These are phyloP conservation scores for Paramisgurnus dabryanus DNA, from an alignment of 2,113 vertebrate genomes.

Conservation along the genomic window DNA sequence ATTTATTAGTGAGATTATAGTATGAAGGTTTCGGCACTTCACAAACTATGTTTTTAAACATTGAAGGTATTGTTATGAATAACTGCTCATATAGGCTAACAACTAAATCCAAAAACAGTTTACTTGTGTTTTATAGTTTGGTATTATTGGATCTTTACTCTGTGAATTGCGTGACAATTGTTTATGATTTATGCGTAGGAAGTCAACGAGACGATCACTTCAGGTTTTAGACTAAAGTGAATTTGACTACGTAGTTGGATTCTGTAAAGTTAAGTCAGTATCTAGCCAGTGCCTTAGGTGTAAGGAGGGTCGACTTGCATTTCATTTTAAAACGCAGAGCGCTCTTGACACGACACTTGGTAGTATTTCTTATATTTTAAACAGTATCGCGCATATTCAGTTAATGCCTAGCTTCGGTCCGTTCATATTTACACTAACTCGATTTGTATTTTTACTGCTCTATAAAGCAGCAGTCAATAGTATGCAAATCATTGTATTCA, in stretches of 20 bases:
- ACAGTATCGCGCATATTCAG: not conserved
- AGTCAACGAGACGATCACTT: not conserved
- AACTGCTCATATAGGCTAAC: not conserved
- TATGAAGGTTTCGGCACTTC: not conserved
- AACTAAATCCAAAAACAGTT: not conserved
- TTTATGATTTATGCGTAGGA: not conserved
- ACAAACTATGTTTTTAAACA: not conserved
- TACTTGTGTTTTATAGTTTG: not conserved
- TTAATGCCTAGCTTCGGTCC: not conserved
- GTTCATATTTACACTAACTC: not conserved
- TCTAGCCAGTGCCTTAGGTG: conserved; percentile 52
- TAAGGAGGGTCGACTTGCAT: not conserved
- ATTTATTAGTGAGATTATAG: not conserved
- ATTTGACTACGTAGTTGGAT: not conserved
- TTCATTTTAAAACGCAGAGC: not conserved
- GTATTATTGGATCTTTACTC: not conserved
- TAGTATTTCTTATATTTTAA: too few relatives aligned
- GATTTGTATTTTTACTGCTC: not conserved
- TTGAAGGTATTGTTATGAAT: not conserved
- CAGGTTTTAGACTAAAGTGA: not conserved
- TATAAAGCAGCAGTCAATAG: conserved; percentile 1
- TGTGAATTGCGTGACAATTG: conserved; percentile 22
- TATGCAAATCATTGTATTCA: not conserved
- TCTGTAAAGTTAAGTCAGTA: conserved; percentile 34
- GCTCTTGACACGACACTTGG: not conserved